Evolutionary conservation across 2,888 invertebrate genomes (phyloP).

Genomic region (Cistogaster globosa): DNA sequence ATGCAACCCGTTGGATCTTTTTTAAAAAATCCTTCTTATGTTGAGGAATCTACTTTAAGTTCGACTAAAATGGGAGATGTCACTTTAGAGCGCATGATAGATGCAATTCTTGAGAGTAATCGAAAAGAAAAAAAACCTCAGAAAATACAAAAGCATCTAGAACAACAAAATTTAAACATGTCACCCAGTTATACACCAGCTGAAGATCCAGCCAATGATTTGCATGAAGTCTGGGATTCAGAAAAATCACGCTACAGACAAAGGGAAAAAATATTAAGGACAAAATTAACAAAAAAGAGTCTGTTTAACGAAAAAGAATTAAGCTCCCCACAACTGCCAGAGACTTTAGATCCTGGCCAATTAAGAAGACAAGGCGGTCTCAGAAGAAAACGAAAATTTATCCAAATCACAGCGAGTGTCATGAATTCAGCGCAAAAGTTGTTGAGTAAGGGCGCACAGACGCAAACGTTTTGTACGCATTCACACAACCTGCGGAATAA

Average conservation of each 20-base stretch:
- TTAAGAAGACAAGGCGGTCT: slow-evolving; percentile 80
- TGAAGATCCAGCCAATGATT: slow-evolving; percentile 82
- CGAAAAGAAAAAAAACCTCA: slow-evolving; percentile 77
- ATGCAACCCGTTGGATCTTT: background rate
- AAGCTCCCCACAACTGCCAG: slow-evolving; percentile 74
- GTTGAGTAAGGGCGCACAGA: slow-evolving; percentile 65
- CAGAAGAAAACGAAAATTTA: slow-evolving; percentile 79
- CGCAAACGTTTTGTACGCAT: slow-evolving; percentile 20
- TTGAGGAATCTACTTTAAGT: slow-evolving; percentile 75
- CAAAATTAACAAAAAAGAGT: slow-evolving; percentile 56
- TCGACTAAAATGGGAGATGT: slow-evolving; percentile 82
- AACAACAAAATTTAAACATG: slow-evolving; percentile 67
- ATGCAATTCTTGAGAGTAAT: slow-evolving; percentile 82
- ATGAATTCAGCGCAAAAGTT: slow-evolving; percentile 79
- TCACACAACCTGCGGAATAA: slow-evolving; percentile 37
- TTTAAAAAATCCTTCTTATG: slow-evolving; percentile 37
- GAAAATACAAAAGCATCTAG: slow-evolving; percentile 72
- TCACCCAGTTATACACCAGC: slow-evolving; percentile 82
- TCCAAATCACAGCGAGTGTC: slow-evolving; percentile 76
- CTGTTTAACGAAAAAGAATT: slow-evolving; percentile 79
- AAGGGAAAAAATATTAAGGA: slow-evolving; percentile 61
- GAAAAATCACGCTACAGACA: slow-evolving; percentile 72
- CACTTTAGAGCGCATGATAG: slow-evolving; percentile 82
- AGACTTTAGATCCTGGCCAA: slow-evolving; percentile 62
- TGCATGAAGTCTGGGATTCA: slow-evolving; percentile 81